These are phyloP conservation scores for Parotocinclus haroldoi DNA, from an alignment of 2,797 vertebrate genomes.

Conservation along the genomic window DNA sequence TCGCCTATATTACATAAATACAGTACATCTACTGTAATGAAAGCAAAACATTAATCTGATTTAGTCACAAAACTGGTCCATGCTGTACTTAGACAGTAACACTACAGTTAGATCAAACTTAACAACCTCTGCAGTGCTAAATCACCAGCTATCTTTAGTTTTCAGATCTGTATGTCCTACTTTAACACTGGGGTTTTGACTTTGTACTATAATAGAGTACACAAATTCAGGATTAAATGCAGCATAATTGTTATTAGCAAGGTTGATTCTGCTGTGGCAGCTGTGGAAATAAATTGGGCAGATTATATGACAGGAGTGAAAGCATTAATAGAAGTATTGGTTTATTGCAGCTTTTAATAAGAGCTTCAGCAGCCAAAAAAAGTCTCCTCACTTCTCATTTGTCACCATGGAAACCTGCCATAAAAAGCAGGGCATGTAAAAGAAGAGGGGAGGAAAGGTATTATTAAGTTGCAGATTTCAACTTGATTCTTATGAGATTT, in stretches of 20 bases:
- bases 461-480: constrained; percentile 22
- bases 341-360: constrained; percentile 45
- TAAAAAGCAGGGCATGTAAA: constrained; percentile 25
- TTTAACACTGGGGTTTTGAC: not conserved
- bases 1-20: too few species aligned
- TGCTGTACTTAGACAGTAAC: too few species aligned
- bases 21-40: too few species aligned
- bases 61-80: too few species aligned
- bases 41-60: too few species aligned
- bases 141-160: too few species aligned
- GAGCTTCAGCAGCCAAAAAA: constrained; percentile 31
- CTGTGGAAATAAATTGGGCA: constrained; percentile 14
- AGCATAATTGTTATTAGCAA: constrained; percentile 11
- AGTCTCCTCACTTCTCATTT: constrained; percentile 40
- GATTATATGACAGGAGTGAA: not conserved
- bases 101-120: too few species aligned
- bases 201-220: not conserved
- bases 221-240: constrained; percentile 1
- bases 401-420: constrained; percentile 53
- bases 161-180: too few species aligned
- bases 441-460: constrained; percentile 25
- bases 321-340: constrained; percentile 12
- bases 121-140: too few species aligned
- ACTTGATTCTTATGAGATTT: not conserved
- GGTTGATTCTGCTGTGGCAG: constrained; percentile 11